phyloP scores from a whole-genome alignment of 2,888 invertebrate genomes.

The Drosophila austrosaltans region DNA sequence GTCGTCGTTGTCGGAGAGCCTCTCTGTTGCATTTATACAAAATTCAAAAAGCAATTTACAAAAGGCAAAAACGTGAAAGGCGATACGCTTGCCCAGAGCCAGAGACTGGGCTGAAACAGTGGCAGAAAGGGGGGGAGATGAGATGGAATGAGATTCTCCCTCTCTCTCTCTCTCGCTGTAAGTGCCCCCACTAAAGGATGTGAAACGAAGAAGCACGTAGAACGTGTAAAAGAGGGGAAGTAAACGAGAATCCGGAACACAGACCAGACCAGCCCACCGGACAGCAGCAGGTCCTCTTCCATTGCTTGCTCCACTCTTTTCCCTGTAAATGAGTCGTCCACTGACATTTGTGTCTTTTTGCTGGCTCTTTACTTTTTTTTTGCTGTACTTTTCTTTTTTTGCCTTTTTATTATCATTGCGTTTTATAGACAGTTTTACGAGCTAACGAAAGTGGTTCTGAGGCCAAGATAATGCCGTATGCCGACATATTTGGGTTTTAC shows the following conservation, averaged over 20 bases:
- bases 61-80: constrained; percentile 74
- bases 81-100: constrained; percentile 60
- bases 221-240: background rate
- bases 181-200: constrained; percentile 71
- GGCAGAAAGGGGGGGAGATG: background rate
- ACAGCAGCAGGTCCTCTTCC: constrained; percentile 13
- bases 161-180: constrained; percentile 53
- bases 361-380: constrained; percentile 38
- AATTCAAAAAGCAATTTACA: constrained; percentile 79
- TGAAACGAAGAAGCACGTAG: constrained; percentile 9
- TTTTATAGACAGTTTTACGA: constrained; percentile 78
- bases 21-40: constrained; percentile 70
- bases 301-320: constrained; percentile 9
- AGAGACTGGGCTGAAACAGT: background rate
- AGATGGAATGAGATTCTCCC: background rate
- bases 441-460: constrained; percentile 78
- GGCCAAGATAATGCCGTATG: constrained; percentile 58
- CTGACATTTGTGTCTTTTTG: constrained; percentile 35
- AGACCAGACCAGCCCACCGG: background rate
- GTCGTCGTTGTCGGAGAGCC: constrained; percentile 17
- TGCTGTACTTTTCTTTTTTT: constrained; percentile 30
- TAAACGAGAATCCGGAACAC: constrained; percentile 26
- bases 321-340: constrained; percentile 66
- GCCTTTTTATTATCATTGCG: constrained; percentile 75
- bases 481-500: constrained; percentile 60